These are phyloP conservation scores for Channa argus DNA, from an alignment of 2,113 vertebrate species.

Conservation along the genomic window DNA sequence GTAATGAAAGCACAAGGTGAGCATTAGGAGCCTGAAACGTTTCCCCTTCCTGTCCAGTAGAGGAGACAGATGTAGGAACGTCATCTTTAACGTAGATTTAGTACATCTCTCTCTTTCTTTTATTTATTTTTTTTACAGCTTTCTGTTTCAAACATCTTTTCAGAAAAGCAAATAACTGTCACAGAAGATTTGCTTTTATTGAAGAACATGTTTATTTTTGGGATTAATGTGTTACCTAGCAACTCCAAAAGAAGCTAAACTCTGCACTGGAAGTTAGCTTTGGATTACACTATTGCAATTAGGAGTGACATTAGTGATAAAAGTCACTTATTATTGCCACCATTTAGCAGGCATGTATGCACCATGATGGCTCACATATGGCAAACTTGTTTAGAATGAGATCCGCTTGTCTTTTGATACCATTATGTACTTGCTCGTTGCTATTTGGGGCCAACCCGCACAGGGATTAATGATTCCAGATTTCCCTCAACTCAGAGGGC, in stretches of 20 bases:
- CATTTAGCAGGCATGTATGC: slow-evolving; percentile 63
- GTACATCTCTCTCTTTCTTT: background rate
- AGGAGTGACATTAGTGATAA: slow-evolving; percentile 64
- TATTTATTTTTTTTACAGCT: slow-evolving; percentile 40
- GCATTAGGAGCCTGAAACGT: slow-evolving; percentile 10
- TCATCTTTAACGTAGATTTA: slow-evolving; percentile 9
- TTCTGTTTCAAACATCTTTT: slow-evolving; percentile 46
- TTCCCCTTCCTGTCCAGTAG: slow-evolving; percentile 40
- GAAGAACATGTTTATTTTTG: slow-evolving; percentile 75
- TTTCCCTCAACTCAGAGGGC: slow-evolving; percentile 71
- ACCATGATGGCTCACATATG: slow-evolving; percentile 77
- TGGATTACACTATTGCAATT: slow-evolving; percentile 74
- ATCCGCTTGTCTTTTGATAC: slow-evolving; percentile 63
- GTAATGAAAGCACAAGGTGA: slow-evolving; percentile 25
- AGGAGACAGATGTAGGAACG: slow-evolving; percentile 33
- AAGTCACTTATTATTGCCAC: slow-evolving; percentile 65
- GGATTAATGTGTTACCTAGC: slow-evolving; percentile 74
- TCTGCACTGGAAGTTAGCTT: slow-evolving; percentile 68
- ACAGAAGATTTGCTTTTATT: slow-evolving; percentile 77
- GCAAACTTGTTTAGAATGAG: slow-evolving; percentile 67
- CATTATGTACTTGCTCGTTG: slow-evolving; percentile 61
- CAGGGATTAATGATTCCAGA: slow-evolving; percentile 76
- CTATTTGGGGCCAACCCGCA: slow-evolving; percentile 62
- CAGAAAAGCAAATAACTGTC: slow-evolving; percentile 67
- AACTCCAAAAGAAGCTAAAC: slow-evolving; percentile 68